Base-by-base conservation (phyloP, 2,888 invertebrate genomes). In the Laothoe populi region DNA sequence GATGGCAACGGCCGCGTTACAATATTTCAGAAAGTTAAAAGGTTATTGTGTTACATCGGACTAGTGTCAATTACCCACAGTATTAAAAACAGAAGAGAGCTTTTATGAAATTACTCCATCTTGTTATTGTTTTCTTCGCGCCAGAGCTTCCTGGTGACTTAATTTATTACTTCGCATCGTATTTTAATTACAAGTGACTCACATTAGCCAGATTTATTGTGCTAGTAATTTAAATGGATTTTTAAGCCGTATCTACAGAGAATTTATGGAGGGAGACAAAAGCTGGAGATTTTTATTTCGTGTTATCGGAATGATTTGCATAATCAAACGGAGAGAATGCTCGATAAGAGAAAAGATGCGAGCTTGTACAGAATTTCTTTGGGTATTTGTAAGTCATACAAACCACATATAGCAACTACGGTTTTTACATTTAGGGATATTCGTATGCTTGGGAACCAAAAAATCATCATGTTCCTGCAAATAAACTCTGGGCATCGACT, bases 151-250 rank as follows among this genome's bases (percentile, higher is more conserved):
- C 65, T 61, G 45, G 45, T 60, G 67, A 68, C 60, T 63, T 67
- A 68, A 67, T 66, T 66, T 67, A 64, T 64, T 58, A 64, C 65
- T 65, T 59, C 63, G 57, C 66, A 67, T 68, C 64, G 63, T 64
- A 60, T 66, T 71, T 70, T 68, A 70, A 68, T 67, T 67, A 66
- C 61, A 64, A 66, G 64, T 65, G 62, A 71, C 67, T 70, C 64
- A 65, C 64, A 64, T 68, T 64, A 64, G 61, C 57, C 57, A 49
- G 46, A 64, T 64, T 64, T 53, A 61, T 61, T 48, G 40, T 48
- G 59, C 59, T 35, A 57, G 62, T 57, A 64, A 67, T 61, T 69
- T 66, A 63, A 68, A 68, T 63, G 65, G 69, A 62, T 67, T 69
- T 68, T 63, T 62, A 66, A 67, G 58, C 63, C 64, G 59, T 64